These are phyloP conservation scores for Caenorhabditis sp. DNA, from an alignment of 2,888 invertebrate species.

Conservation along the genomic window DNA sequence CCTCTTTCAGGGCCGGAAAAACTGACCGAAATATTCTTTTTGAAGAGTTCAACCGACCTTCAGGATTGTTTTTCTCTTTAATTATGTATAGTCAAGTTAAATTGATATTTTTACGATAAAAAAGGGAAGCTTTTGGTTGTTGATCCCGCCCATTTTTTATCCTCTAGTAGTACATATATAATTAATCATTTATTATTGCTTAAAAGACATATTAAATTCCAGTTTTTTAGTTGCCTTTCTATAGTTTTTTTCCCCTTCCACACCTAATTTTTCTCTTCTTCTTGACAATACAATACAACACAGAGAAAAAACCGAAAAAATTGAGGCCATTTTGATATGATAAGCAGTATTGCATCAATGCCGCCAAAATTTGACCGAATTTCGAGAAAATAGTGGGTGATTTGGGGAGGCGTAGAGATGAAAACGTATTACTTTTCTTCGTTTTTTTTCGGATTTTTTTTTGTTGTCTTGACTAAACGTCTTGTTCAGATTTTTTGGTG, in stretches of 20 bases:
- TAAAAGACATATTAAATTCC: not conserved
- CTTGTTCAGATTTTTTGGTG: not conserved
- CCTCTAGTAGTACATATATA: not conserved
- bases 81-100: not conserved
- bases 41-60: not conserved
- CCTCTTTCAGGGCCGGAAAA: not conserved
- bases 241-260: not conserved
- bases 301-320: conserved; percentile 1
- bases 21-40: not conserved
- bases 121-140: not conserved
- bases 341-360: conserved; percentile 12
- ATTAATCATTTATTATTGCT: not conserved
- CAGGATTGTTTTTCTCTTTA: not conserved
- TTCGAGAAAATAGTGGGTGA: not conserved
- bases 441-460: conserved; percentile 2
- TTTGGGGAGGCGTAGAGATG: not conserved
- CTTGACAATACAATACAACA: no score
- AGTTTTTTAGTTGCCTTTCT: not conserved
- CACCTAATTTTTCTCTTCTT: not conserved
- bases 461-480: not conserved
- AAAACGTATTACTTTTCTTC: not conserved
- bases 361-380: not conserved
- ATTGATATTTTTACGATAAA: not conserved
- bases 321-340: conserved; percentile 37
- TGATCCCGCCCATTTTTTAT: not conserved